Base-by-base conservation (phyloP, 2,113 vertebrate species). In the Nycticorax nycticorax region DNA sequence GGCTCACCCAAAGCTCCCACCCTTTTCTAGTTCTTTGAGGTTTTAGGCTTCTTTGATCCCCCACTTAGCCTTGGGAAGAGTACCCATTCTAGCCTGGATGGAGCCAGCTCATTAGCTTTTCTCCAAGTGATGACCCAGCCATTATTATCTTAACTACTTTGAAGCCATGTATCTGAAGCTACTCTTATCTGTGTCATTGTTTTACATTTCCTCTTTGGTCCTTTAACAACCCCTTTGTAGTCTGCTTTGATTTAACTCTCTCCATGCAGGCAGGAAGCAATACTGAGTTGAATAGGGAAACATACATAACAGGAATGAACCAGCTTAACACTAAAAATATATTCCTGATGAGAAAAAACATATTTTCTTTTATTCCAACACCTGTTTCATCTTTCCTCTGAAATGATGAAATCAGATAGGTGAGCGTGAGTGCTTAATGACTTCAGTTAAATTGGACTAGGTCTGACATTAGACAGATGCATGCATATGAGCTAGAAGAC, bases 91-190 rank as follows among this genome's bases (percentile, higher is more conserved):
- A 55, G 93, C 60, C 89, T 3, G 64, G 76, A 41, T 21, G 91
- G 96, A 97, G 91, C 83, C 91, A 52, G 93, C 80, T 92, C 94
- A 39, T 96, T 71, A 89, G 86, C 69, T 90, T 14, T 81, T n/a
- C 79, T 75, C 23, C 67, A 7, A 91, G 91, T 7, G 94, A 87
- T 81, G 91, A 79, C 89, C 91, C 80, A 26, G 80, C 47, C 84
- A 8, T 21, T 74, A 56, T 68, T 83, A 41, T 80, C 96, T 63
- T 73, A 32, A 9, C 53, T 19, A 23, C 92, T 96, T 92, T 96
- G 96, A 94, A 96, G 84, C 9, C 81, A 37, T 4, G 7, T 87
- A 89, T 72, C 81, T 96, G 84, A 57, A 87, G 74, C n/a, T 85
- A 30, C 81, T 77, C 93, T 90, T 97, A 92, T 96, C 94, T 50